Evolutionary conservation across 1,140 invertebrate genomes (phyloP).

Genomic region (Aplysia californica): DNA sequence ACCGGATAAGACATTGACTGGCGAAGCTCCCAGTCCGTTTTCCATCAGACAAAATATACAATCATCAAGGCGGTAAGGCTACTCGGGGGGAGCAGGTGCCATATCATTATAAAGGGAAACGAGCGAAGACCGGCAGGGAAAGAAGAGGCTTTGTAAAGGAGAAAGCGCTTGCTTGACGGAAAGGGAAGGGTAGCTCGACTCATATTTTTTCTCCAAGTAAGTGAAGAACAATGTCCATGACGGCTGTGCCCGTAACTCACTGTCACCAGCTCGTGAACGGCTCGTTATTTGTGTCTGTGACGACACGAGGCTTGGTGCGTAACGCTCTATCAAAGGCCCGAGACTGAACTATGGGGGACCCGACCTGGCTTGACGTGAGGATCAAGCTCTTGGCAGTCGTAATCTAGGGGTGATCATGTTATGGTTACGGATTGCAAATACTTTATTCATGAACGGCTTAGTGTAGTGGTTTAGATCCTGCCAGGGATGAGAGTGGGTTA

Average conservation of each 20-base stretch:
- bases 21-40: no score
- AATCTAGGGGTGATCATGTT: background rate
- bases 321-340: background rate
- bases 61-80: no score
- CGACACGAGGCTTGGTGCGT: background rate
- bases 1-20: no score
- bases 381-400: background rate
- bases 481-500: no score
- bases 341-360: background rate
- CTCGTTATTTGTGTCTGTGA: background rate
- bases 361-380: background rate
- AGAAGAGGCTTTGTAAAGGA: no score
- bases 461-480: background rate
- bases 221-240: background rate
- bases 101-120: no score
- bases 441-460: constrained; percentile 1
- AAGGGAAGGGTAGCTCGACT: no score
- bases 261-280: background rate
- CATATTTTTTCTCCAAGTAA: background rate
- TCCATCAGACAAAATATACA: no score
- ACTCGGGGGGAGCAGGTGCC: no score
- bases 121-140: no score
- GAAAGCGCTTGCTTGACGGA: no score
- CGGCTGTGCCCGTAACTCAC: background rate
- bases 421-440: background rate